Evolutionary conservation across 2,888 invertebrate species (phyloP), one percentile per base, ranked within the genome.

Genomic region (Salpingus planirostris): DNA sequence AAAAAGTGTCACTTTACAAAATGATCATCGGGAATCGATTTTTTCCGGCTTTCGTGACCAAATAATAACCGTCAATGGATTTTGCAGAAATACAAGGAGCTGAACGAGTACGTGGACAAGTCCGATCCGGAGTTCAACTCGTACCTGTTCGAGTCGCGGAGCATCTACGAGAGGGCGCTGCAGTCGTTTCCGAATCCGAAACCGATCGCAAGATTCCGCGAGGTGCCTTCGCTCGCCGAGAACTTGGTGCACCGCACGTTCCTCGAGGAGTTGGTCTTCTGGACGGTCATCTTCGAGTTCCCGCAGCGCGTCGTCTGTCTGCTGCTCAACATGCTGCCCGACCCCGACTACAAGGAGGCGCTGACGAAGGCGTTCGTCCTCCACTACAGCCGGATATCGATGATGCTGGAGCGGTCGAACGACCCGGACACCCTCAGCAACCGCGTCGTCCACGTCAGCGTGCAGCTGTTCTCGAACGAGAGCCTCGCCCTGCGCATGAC

Each of bases 231-330:
- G 0, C 63, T 90, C 31, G 82, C 85, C 53, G 80, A 83, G 46
- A 76, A 79, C 15, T 68, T 92, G 21, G 74, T 78, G 15, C 91
- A 93, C 65, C 77, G 76, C 49, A 90, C 88, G 0, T 76, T 93
- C 42, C 70, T 93, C 11, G 95, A 96, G 63, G 97, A 97, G 69
- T 75, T 97, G 46, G 88, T 96, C 49, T 96, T 97, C 69, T 97
- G 97, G 96, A 92, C 91, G 12, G 91, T 96, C 39, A 89, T 89
- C 60, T 92, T 87, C 64, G 93, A 96, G 65, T 97, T 96, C 68
- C 96, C 96, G 1, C 93, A 96, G 67, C 92, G 91, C 60, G 76
- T 97, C 33, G 95, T 96, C 30, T 96, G 95, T 57, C 78, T 96
- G 45, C 67, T 97, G 39, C 74, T 97, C 31, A 92, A 93, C 60